These are phyloP conservation scores for Lacerta viridis DNA, from an alignment of 2,797 vertebrate genomes.

Conservation along the genomic window DNA sequence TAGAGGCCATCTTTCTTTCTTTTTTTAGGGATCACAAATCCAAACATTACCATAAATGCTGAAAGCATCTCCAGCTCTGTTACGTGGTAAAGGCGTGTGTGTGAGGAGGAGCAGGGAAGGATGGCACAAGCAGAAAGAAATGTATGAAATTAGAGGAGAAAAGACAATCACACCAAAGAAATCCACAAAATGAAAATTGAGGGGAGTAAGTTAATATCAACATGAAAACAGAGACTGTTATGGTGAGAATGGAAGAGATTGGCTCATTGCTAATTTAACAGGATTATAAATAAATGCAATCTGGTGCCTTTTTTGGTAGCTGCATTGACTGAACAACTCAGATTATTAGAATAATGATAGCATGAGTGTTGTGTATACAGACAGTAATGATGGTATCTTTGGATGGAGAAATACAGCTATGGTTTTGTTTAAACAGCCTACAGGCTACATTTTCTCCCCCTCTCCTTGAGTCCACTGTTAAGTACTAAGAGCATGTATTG, in stretches of 20 bases:
- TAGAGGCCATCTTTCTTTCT: not conserved
- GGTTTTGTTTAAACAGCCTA: not conserved
- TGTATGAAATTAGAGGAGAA: not conserved
- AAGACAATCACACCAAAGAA: not conserved
- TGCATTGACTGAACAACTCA: not conserved
- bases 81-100: not conserved
- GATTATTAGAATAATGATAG: constrained; percentile 9
- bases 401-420: not conserved
- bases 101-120: not conserved
- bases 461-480: not conserved
- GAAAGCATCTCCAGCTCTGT: constrained; percentile 62
- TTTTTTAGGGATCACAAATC: constrained; percentile 43
- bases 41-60: constrained; percentile 85
- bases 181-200: not conserved
- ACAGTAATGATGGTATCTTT: not conserved
- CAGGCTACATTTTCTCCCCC: not conserved
- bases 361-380: not conserved
- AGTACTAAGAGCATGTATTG: not conserved
- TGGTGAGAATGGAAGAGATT: not conserved
- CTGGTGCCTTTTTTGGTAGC: not conserved
- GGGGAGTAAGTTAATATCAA: not conserved
- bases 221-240: not conserved
- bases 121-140: not conserved
- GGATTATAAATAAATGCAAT: no score
- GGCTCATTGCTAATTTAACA: not conserved